phyloP scores from a whole-genome alignment of 2,797 vertebrate species.

The Serranus cabrilla region DNA sequence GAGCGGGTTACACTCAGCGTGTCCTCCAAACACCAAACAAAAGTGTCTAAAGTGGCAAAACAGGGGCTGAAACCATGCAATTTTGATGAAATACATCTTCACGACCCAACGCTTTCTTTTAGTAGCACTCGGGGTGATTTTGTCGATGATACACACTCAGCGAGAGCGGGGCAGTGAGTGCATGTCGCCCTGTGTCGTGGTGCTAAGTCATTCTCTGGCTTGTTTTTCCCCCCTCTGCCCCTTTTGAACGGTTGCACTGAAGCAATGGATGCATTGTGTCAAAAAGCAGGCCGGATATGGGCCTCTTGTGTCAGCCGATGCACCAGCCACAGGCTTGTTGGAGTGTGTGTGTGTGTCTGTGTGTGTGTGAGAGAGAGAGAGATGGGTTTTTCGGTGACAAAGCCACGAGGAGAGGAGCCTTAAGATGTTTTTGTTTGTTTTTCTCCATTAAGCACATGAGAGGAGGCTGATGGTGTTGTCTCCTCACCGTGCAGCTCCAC shows the following conservation, averaged over 20 bases:
- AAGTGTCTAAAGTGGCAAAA: conserved; percentile 50
- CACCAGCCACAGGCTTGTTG: conserved; percentile 48
- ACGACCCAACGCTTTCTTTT: conserved; percentile 39
- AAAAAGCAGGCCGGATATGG: conserved; percentile 67
- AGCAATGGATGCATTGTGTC: conserved; percentile 76
- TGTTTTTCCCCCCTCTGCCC: conserved; percentile 6
- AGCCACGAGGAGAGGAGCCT: conserved; percentile 16
- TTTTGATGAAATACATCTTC: conserved; percentile 60
- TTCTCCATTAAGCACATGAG: conserved; percentile 18
- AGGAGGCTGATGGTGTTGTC: conserved; percentile 4
- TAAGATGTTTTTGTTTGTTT: conserved; percentile 19
- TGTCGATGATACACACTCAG: conserved; percentile 40
- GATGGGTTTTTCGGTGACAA: conserved; percentile 12
- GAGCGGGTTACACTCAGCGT: conserved; percentile 1
- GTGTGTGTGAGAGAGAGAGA: background rate
- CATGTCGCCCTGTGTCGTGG: conserved; percentile 31
- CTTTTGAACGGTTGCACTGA: conserved; percentile 65
- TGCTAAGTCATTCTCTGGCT: conserved; percentile 52
- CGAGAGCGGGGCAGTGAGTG: conserved; percentile 33
- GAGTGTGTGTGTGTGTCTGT: conserved; percentile 38
- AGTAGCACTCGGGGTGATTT: conserved; percentile 44
- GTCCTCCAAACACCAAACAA: conserved; percentile 48
- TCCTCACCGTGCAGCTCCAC: background rate
- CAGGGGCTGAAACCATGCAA: conserved; percentile 36
- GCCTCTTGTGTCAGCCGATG: conserved; percentile 64